Evolutionary conservation across 2,888 invertebrate genomes (phyloP).

Genomic region (Plebejus melissa): DNA sequence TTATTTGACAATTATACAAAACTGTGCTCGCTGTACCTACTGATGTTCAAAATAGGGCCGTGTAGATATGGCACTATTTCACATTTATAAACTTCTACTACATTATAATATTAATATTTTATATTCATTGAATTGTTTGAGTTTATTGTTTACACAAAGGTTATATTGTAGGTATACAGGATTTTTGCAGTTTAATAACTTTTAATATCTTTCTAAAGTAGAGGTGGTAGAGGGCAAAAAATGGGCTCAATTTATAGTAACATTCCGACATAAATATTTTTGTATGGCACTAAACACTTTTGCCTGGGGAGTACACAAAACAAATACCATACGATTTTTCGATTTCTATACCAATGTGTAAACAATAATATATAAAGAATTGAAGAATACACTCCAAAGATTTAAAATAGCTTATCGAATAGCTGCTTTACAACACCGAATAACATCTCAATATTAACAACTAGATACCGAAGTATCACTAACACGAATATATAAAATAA

Average conservation of each 20-base stretch:
- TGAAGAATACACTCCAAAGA: constrained; percentile 43
- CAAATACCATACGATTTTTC: background rate
- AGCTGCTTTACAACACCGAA: constrained; percentile 24
- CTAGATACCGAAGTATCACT: constrained; percentile 54
- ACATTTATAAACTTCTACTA: constrained; percentile 41
- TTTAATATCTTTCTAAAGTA: too few relatives aligned
- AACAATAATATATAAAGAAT: constrained; percentile 9
- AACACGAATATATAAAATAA: constrained; percentile 76
- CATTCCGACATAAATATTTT: background rate
- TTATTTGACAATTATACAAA: background rate
- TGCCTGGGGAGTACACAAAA: background rate
- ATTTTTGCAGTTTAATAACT: background rate
- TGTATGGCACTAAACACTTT: background rate
- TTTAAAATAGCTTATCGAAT: constrained; percentile 23
- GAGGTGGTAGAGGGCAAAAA: background rate
- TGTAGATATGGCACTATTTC: constrained; percentile 64
- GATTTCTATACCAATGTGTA: background rate
- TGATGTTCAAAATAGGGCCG: constrained; percentile 8
- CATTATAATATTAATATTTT: constrained; percentile 28
- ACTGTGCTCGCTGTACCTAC: background rate
- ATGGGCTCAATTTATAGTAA: background rate
- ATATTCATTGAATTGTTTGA: background rate
- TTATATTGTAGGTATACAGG: background rate
- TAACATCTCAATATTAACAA: constrained; percentile 50
- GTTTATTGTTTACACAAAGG: constrained; percentile 24